Evolutionary conservation across 2,888 invertebrate species (phyloP).

Genomic region (Selenia dentaria): DNA sequence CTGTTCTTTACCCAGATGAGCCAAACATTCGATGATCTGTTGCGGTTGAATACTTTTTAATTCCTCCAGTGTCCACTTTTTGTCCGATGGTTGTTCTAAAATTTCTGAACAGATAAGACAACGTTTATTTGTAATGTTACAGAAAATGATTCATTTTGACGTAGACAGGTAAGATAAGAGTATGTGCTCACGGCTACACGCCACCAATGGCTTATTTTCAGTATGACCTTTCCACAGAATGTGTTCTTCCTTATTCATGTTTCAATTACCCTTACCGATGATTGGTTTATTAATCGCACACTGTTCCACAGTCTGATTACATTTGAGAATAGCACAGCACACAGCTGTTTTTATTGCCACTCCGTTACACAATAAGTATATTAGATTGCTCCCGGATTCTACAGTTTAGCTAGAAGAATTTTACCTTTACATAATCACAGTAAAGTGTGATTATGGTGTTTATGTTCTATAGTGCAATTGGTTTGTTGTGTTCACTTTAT

Average conservation of each 20-base stretch:
- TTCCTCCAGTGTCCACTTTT: constrained; percentile 42
- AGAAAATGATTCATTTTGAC: constrained; percentile 19
- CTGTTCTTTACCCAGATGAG: constrained; percentile 60
- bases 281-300: constrained; percentile 1
- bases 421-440: too few relatives aligned
- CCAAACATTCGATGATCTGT: constrained; percentile 62
- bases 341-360: too few relatives aligned
- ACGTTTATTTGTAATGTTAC: constrained; percentile 1
- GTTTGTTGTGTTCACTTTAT: not conserved
- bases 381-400: too few relatives aligned
- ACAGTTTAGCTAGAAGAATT: too few relatives aligned
- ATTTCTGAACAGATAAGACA: constrained; percentile 57
- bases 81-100: constrained; percentile 46
- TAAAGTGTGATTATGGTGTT: too few relatives aligned
- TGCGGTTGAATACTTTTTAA: constrained; percentile 52
- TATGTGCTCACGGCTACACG: not conserved
- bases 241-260: constrained; percentile 28
- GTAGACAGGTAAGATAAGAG: too few relatives aligned
- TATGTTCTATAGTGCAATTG: too few relatives aligned
- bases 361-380: too few relatives aligned
- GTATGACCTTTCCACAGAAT: constrained; percentile 5
- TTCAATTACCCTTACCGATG: constrained; percentile 20
- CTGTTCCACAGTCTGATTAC: not conserved
- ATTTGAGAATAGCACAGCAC: not conserved
- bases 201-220: constrained; percentile 4